Base-by-base conservation (phyloP, 2,888 invertebrate genomes). In the Nymphalis polychloros region DNA sequence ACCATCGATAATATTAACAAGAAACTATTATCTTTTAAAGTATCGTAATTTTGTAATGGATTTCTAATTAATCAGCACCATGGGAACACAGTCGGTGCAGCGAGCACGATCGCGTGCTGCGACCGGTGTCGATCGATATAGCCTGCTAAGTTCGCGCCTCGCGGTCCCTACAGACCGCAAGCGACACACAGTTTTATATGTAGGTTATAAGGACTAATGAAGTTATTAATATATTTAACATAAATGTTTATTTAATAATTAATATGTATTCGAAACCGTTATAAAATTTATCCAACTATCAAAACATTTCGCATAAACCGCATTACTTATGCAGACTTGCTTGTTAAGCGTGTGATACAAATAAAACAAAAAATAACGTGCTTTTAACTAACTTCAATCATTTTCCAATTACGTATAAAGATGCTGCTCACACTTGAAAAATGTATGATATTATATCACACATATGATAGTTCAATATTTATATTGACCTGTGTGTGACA, bases 91-190 rank as follows among this genome's bases (percentile, higher is more conserved):
- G 72, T 71, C 81, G 84, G 84, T 88, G 89, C 89, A 89, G 82
- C 86, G 83, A 83, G 76, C 81, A 80, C 81, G 84, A 82, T 90
- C 88, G 91, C 92, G 91, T 90, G 92, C 85, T 84, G 80, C 81
- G 80, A 76, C 81, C 80, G 80, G 77, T 79, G 78, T 75, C 84
- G 89, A 90, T 91, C 91, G 88, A 91, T 91, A 90, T 84, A 81
- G 82, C 85, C 84, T 85, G 88, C 87, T 84, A 86, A 86, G 81
- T 87, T 89, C 82, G 85, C 87, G 86, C 84, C 84, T 84, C 79
- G 81, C 81, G 76, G 81, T 82, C 81, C 80, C 76, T 79, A 77
- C 78, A 76, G 74, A 79, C 78, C 79, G 77, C 73, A 79, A 80
- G 76, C 78, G 77, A 77, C 79, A 78, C 77, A 66, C 55, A 57